Percentiles rank a stretch among this genome's conserved stretches.
phyloP scores from a whole-genome alignment of 2,888 invertebrate species.

The Drosophila antonietae region DNA sequence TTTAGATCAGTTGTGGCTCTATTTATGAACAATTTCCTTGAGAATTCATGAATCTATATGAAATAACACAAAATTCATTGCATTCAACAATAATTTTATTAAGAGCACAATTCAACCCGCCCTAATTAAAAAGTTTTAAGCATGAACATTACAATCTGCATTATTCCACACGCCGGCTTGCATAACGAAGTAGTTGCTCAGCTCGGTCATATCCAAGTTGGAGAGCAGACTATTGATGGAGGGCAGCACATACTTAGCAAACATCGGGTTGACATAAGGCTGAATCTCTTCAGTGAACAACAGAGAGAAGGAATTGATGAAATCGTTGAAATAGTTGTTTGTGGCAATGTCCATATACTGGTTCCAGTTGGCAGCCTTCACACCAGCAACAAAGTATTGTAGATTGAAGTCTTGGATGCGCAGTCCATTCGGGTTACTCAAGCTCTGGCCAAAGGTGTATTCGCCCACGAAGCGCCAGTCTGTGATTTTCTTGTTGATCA shows the following conservation, averaged over 20 bases:
- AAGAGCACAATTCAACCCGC: too few relatives aligned
- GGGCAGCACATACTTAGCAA: slow-evolving; percentile 29
- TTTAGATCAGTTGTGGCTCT: too few relatives aligned
- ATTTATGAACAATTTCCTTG: too few relatives aligned
- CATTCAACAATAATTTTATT: too few relatives aligned
- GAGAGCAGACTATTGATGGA: slow-evolving; percentile 47
- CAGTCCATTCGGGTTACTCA: slow-evolving; percentile 48
- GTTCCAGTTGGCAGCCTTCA: slow-evolving; percentile 60
- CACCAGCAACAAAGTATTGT: slow-evolving; percentile 56
- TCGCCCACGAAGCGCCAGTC: slow-evolving; percentile 61
- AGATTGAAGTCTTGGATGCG: slow-evolving; percentile 57
- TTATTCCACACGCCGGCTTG: slow-evolving; percentile 42
- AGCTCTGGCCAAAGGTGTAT: slow-evolving; percentile 43
- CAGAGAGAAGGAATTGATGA: slow-evolving; percentile 38
- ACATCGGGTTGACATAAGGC: slow-evolving; percentile 27
- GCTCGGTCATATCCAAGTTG: slow-evolving; percentile 28
- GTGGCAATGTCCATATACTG: slow-evolving; percentile 60
- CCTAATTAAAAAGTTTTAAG: slow-evolving; percentile 1
- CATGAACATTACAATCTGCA: slow-evolving; percentile 28
- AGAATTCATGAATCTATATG: too few relatives aligned
- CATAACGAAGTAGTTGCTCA: slow-evolving; percentile 13
- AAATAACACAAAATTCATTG: too few relatives aligned
- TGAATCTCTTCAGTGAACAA: slow-evolving; percentile 58
- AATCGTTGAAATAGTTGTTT: slow-evolving; percentile 68
- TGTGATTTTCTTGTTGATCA: slow-evolving; percentile 57